These are phyloP conservation scores for Oryctolagus cuniculus DNA, from an alignment of 2,113 vertebrate species.

Conservation along the genomic window DNA sequence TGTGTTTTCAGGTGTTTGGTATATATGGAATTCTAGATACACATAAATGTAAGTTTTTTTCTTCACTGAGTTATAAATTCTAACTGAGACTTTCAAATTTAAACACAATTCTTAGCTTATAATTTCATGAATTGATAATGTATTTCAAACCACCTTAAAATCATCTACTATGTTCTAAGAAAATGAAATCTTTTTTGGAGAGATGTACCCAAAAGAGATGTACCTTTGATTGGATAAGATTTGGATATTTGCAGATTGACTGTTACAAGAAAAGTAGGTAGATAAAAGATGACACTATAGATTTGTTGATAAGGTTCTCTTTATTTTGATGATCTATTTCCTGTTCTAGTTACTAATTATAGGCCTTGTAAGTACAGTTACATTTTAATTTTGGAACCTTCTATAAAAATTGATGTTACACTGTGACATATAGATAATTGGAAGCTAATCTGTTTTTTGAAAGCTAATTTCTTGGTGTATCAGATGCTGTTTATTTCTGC, in stretches of 20 bases:
- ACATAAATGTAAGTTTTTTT: background rate
- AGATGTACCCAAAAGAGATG: background rate
- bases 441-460: background rate
- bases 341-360: background rate
- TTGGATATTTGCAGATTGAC: background rate
- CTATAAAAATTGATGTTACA: constrained; percentile 24
- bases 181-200: constrained; percentile 28
- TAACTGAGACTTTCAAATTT: constrained; percentile 23
- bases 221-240: background rate
- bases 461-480: constrained; percentile 22
- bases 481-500: constrained; percentile 1
- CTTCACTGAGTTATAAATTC: constrained; percentile 34
- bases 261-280: background rate
- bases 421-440: background rate
- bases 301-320: background rate
- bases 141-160: constrained; percentile 31
- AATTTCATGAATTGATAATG: background rate
- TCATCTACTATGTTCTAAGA: constrained; percentile 5
- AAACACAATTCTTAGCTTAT: constrained; percentile 11
- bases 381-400: constrained; percentile 43
- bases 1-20: constrained; percentile 8
- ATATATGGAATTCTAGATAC: background rate
- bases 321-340: constrained; percentile 8
- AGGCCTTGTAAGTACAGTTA: constrained; percentile 16
- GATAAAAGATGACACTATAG: background rate